Conservation (phyloP, 2,888 invertebrate genomes). For the Celastrina argiolus region DNA sequence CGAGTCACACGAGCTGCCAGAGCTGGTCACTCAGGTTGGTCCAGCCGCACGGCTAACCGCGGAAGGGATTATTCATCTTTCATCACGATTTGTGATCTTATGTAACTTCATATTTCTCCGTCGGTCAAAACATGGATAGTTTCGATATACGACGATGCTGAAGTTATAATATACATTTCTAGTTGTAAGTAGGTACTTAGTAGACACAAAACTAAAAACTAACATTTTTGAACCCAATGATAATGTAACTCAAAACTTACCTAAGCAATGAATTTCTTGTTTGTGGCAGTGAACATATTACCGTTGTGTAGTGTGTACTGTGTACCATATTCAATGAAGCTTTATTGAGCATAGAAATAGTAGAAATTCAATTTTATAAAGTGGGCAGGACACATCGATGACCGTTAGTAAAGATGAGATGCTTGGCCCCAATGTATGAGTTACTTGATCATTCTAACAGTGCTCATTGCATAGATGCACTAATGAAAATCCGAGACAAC, state of each 20-base stretch:
- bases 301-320: not conserved
- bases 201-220: too few relatives aligned
- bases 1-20: conserved; percentile 34
- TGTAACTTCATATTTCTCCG: conserved; percentile 22
- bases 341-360: not conserved
- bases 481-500: not conserved
- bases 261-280: too few relatives aligned
- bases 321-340: not conserved
- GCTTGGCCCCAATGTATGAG: not conserved
- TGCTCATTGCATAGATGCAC: not conserved
- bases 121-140: not conserved
- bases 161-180: too few relatives aligned
- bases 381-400: not conserved
- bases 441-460: conserved; percentile 2
- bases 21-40: conserved; percentile 31
- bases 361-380: not conserved
- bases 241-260: too few relatives aligned
- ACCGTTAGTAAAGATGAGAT: not conserved
- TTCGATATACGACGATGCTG: too few relatives aligned
- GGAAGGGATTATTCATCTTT: conserved; percentile 36
- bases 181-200: too few relatives aligned
- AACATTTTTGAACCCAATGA: too few relatives aligned
- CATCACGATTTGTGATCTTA: conserved; percentile 31
- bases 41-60: conserved; percentile 31
- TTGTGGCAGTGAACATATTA: too few relatives aligned